These are phyloP conservation scores for Cactoblastis cactorum DNA, from an alignment of 2,888 invertebrate species.

Conservation along the genomic window DNA sequence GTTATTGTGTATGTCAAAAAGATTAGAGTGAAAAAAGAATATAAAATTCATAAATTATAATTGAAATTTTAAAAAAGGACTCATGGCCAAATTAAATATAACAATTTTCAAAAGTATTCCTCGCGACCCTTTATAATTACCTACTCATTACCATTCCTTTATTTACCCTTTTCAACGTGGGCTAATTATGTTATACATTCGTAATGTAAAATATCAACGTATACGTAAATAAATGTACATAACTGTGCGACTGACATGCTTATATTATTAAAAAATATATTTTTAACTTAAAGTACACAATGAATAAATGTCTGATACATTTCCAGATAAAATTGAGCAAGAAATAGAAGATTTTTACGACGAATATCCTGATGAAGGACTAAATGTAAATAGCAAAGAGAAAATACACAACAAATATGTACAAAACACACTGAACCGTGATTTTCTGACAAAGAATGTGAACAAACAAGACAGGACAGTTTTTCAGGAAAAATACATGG, in stretches of 20 bases:
- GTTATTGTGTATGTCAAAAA: too few relatives aligned
- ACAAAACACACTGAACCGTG: slow-evolving; percentile 32
- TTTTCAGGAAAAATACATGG: not conserved
- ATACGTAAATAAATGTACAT: too few relatives aligned
- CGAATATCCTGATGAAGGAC: slow-evolving; percentile 50
- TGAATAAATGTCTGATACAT: not conserved
- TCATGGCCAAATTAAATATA: not conserved
- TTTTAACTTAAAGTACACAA: not conserved
- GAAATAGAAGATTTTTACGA: slow-evolving; percentile 62
- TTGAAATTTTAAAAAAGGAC: not conserved
- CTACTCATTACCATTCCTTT: not conserved
- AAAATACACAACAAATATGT: slow-evolving; percentile 40
- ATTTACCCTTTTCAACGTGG: not conserved
- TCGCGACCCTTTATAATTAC: not conserved
- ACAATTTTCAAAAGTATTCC: not conserved
- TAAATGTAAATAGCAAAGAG: slow-evolving; percentile 40
- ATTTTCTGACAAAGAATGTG: slow-evolving; percentile 29
- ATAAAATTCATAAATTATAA: too few relatives aligned
- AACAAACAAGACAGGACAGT: slow-evolving; percentile 23
- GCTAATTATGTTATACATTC: not conserved
- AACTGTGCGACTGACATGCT: too few relatives aligned
- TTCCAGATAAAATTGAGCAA: slow-evolving; percentile 61
- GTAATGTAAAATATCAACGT: not conserved
- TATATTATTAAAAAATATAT: not conserved
- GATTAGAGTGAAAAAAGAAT: too few relatives aligned